Percentiles rank a stretch among this genome's conserved stretches.
Conservation (phyloP, 2,888 invertebrate genomes). For the Andrena praecox region DNA sequence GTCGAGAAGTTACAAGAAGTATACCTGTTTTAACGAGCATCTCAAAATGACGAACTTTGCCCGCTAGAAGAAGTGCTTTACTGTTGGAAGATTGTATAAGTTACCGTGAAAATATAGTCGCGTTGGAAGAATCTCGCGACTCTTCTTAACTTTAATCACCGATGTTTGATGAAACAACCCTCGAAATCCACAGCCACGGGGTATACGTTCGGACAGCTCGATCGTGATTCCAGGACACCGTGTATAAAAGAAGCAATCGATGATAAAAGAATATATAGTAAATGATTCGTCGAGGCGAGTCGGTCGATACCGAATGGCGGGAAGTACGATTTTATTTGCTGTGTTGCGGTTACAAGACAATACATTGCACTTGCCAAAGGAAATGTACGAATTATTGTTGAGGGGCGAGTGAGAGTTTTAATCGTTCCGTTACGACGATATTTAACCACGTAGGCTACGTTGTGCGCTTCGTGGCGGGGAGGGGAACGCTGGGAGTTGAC, state of each 20-base stretch:
- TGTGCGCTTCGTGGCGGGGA: slow-evolving; percentile 10
- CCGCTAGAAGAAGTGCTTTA: too few relatives aligned
- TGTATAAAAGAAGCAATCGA: slow-evolving; percentile 34
- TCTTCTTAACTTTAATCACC: too few relatives aligned
- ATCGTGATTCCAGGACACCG: slow-evolving; percentile 18
- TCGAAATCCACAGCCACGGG: too few relatives aligned
- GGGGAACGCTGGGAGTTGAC: neutral
- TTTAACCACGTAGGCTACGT: slow-evolving; percentile 36
- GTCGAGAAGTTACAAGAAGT: too few relatives aligned
- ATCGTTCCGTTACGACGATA: slow-evolving; percentile 46
- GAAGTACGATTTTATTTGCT: slow-evolving; percentile 60
- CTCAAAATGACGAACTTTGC: too few relatives aligned
- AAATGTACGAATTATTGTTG: slow-evolving; percentile 63
- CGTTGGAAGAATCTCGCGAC: too few relatives aligned
- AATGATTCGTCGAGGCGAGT: slow-evolving; percentile 29
- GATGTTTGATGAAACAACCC: too few relatives aligned
- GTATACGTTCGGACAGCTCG: neutral
- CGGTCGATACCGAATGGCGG: slow-evolving; percentile 8
- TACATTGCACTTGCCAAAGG: slow-evolving; percentile 64
- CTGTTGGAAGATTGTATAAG: too few relatives aligned
- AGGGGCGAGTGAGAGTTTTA: slow-evolving; percentile 48
- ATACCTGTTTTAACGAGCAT: too few relatives aligned
- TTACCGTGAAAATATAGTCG: too few relatives aligned
- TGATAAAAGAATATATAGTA: slow-evolving; percentile 23
- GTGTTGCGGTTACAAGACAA: slow-evolving; percentile 63